Conservation (phyloP, 1,140 invertebrate genomes). For the Periplaneta americana region DNA sequence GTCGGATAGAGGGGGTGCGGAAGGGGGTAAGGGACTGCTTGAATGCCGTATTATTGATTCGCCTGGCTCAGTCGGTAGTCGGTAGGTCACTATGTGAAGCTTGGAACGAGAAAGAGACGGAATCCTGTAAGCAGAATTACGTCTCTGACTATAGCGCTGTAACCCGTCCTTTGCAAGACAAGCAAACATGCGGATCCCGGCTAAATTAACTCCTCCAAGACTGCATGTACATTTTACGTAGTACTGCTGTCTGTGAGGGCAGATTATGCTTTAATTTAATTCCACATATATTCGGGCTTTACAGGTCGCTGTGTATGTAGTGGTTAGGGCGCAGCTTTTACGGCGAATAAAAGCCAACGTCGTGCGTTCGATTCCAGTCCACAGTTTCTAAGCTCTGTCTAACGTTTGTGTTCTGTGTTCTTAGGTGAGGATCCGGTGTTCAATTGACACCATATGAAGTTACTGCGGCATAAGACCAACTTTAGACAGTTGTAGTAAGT, state of each 20-base stretch:
- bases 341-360: too few species aligned
- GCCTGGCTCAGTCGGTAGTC: neutral
- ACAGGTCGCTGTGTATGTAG: too few species aligned
- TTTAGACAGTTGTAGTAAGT: too few species aligned
- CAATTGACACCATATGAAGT: too few species aligned
- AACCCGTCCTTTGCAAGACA: neutral
- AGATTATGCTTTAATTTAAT: neutral
- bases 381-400: too few species aligned
- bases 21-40: neutral
- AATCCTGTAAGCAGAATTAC: neutral
- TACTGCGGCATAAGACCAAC: too few species aligned
- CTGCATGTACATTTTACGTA: neutral
- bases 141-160: neutral
- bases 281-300: neutral
- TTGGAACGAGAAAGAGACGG: neutral
- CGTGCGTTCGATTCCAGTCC: too few species aligned
- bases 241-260: neutral
- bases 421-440: too few species aligned
- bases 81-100: neutral
- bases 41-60: neutral
- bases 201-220: neutral
- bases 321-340: too few species aligned
- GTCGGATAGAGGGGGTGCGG: neutral
- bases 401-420: too few species aligned
- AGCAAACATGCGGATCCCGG: neutral